These are phyloP conservation scores for Molossus molossus DNA, from an alignment of 2,797 vertebrate species.

Conservation along the genomic window DNA sequence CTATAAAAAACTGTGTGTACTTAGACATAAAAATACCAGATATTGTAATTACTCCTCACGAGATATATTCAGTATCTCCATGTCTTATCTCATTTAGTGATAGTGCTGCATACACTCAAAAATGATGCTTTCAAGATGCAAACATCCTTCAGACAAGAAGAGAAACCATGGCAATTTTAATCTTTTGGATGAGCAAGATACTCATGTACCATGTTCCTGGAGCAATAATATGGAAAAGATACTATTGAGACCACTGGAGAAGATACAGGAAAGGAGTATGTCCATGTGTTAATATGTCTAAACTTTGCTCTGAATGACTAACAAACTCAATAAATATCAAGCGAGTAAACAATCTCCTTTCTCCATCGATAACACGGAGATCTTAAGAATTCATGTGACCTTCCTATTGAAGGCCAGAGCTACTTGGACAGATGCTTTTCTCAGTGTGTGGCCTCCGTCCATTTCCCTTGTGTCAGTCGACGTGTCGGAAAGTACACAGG, in stretches of 20 bases:
- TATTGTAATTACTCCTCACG: not conserved
- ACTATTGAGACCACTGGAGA: not conserved
- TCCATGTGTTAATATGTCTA: not conserved
- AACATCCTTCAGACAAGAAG: not conserved
- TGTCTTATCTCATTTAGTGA: not conserved
- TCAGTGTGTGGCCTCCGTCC: not conserved
- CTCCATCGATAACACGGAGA: not conserved
- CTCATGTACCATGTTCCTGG: not conserved
- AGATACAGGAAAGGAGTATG: not conserved
- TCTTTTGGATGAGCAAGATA: not conserved
- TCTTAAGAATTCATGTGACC: not conserved
- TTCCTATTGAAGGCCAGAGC: not conserved
- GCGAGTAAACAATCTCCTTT: not conserved
- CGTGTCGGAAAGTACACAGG: not conserved
- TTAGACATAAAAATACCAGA: not conserved
- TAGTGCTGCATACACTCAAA: not conserved
- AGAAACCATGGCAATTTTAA: not conserved
- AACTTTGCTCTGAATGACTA: not conserved
- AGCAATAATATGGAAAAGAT: not conserved
- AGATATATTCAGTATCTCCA: not conserved
- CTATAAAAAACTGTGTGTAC: not conserved
- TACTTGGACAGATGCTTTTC: conserved; percentile 26
- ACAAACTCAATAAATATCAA: not conserved
- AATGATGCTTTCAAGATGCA: not conserved
- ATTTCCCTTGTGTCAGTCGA: not conserved